Base-by-base conservation (phyloP, 2,113 vertebrate species). In the Corythornis madagascariensis region DNA sequence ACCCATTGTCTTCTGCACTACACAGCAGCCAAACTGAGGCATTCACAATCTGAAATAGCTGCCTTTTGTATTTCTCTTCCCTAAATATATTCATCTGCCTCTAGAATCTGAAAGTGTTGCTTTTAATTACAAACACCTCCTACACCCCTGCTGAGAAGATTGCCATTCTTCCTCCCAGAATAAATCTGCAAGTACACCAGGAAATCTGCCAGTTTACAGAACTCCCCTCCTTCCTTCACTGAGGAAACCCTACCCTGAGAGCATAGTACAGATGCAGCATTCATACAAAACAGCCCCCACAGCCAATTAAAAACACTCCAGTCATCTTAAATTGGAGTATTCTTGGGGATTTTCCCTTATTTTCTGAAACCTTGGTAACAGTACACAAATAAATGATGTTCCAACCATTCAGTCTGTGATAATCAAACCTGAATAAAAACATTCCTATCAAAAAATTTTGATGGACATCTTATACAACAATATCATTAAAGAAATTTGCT, bases 111-210 rank as follows among this genome's bases (percentile, higher is more conserved):
- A 69, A 92, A 88, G 16, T 2, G 1, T 53, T 88, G 52, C 8
- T 91, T 96, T 67, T 75, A 35, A 84, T 86, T 88, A 88, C 72
- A 86, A 88, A 90, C 40, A 81, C 35, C 73, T 92, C 73, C 83
- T 67, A 88, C 83, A 57, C 11, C 61, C 43, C 65, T 75, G 61
- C 57, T 78, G 43, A 89, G 76, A 73, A 92, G 76, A 75, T 69
- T 88, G 57, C 26, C 40, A 26, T 65, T 71, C 70, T 86, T 35
- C 38, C 31, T 93, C 61, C 10, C 45, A 84, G 31, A 35, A 43
- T 78, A 72, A 48, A 50, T 75, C 86, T 29, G 3, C 26, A 61
- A 90, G 70, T 42, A 57, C 48, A 42, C 21, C 22, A 87, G 57
- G 73, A 93, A 96, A 72, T n/a, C 38, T 92, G 73, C 43, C 90